Evolutionary conservation across 2,113 vertebrate species (phyloP), one percentile per base, ranked within the genome.

Genomic region (Rutilus rutilus): DNA sequence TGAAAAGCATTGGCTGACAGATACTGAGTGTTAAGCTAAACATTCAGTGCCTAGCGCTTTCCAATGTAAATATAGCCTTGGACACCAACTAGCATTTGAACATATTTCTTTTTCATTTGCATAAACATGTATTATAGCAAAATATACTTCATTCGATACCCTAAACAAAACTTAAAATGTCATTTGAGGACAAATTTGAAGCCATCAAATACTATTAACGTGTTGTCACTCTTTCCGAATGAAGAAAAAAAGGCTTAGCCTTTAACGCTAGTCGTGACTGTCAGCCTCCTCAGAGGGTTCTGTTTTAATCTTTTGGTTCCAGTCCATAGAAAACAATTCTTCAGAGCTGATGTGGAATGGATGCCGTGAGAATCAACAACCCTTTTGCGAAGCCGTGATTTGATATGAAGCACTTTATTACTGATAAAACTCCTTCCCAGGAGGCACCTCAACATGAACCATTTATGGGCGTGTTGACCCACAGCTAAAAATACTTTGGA

Each of bases 261-360:
- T 33, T 80, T 59, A 30, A 47, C 2, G 4, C 30, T 57, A 25
- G 54, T 64, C 23, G 12, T 57, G 85, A 36, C 30, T 25, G 62
- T 82, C 42, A n/a, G 21, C 36, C 78, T 71, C 78, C 59, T 85
- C 30, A 25, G 21, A 86, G 57, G 67, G 25, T 73, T 90, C 89
- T 87, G 5, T 47, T 87, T 90, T 93, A 92, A 94, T 94, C 93
- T 94, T 91, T 94, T 95, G 94, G 94, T 90, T 83, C 12, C 42
- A 42, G n/a, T 92, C 92, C 93, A 94, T 21, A 76, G 71, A 93
- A 92, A 95, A 92, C 93, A 94, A 88, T 89, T 89, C 87, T 88
- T 47, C 60, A 82, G 90, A 54, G 54, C 87, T 67, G 91, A 90
- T 69, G 81, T 87, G 57, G 79, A 84, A 90, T 60, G 85, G 85